Conservation (phyloP, 1,140 invertebrate genomes). For the Euborellia annulipes region DNA sequence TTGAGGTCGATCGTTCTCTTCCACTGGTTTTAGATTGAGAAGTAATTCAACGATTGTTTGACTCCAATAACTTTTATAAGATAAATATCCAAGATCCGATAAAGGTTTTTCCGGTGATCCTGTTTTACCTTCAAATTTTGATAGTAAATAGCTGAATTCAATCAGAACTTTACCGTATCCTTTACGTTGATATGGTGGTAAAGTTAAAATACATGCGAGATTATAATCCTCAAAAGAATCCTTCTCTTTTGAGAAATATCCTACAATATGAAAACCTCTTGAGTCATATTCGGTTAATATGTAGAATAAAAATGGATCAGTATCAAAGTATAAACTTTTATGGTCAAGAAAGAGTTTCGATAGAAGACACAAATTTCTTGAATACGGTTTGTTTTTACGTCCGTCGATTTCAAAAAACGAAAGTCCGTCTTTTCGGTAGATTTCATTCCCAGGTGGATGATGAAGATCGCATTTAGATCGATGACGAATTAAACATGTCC, state of each 20-base stretch:
- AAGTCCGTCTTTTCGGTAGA: slow-evolving; percentile 43
- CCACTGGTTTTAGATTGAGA: slow-evolving; percentile 26
- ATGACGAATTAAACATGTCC: slow-evolving; percentile 40
- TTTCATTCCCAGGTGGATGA: slow-evolving; percentile 57
- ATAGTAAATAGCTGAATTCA: slow-evolving; percentile 50
- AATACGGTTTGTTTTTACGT: slow-evolving; percentile 52
- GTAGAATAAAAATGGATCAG: slow-evolving; percentile 59
- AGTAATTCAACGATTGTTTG: slow-evolving; percentile 37
- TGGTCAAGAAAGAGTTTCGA: slow-evolving; percentile 59
- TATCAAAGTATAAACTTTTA: slow-evolving; percentile 59
- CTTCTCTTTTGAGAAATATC: slow-evolving; percentile 62
- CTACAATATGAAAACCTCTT: slow-evolving; percentile 41
- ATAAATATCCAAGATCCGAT: slow-evolving; percentile 39
- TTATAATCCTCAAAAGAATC: slow-evolving; percentile 60
- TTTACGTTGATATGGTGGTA: slow-evolving; percentile 51
- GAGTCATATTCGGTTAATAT: slow-evolving; percentile 42
- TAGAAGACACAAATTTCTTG: slow-evolving; percentile 52
- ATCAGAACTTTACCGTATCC: slow-evolving; percentile 57
- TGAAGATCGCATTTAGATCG: slow-evolving; percentile 39
- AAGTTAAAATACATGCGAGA: slow-evolving; percentile 53
- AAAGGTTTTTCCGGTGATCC: slow-evolving; percentile 43
- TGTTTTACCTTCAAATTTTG: slow-evolving; percentile 41
- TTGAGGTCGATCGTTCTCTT: slow-evolving; percentile 29
- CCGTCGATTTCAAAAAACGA: slow-evolving; percentile 63
- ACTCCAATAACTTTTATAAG: slow-evolving; percentile 39